Conservation (phyloP, 2,797 vertebrate genomes). For the Clarias pachynema region DNA sequence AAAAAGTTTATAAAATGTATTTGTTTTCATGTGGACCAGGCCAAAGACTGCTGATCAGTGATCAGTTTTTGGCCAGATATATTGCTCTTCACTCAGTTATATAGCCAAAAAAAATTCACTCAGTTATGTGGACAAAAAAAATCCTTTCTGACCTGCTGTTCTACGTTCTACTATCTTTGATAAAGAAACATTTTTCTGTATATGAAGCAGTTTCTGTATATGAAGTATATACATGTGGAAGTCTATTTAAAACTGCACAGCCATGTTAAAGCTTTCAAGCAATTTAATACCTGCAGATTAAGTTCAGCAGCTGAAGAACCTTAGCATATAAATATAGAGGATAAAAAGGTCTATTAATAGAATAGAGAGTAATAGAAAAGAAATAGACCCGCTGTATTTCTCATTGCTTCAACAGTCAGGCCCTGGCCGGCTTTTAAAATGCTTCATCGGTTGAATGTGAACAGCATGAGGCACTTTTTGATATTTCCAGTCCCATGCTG, state of each 20-base stretch:
- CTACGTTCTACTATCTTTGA: background rate
- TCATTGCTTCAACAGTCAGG: conserved; percentile 37
- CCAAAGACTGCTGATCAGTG: background rate
- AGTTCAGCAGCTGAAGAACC: conserved; percentile 41
- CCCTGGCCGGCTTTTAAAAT: conserved; percentile 35
- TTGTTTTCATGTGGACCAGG: background rate
- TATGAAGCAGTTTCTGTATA: background rate
- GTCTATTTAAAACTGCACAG: conserved; percentile 26
- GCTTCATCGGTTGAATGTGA: conserved; percentile 41
- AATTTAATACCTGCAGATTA: conserved; percentile 47
- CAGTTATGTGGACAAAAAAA: background rate
- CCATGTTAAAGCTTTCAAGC: conserved; percentile 14
- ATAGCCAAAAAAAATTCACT: background rate
- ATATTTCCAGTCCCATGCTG: conserved; percentile 43
- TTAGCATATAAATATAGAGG: conserved; percentile 38
- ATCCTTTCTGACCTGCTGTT: background rate
- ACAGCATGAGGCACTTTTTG: conserved; percentile 32
- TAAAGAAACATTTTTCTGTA: conserved; percentile 3
- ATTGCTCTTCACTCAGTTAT: background rate
- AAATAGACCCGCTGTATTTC: conserved; percentile 43
- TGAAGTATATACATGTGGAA: background rate
- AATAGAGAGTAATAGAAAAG: conserved; percentile 35
- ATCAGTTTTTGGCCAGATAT: background rate
- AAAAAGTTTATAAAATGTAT: background rate
- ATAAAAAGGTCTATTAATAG: conserved; percentile 40